Evolutionary conservation across 2,113 vertebrate genomes (phyloP), one percentile per base, ranked within the genome.

Genomic region (Seriola rivoliana): DNA sequence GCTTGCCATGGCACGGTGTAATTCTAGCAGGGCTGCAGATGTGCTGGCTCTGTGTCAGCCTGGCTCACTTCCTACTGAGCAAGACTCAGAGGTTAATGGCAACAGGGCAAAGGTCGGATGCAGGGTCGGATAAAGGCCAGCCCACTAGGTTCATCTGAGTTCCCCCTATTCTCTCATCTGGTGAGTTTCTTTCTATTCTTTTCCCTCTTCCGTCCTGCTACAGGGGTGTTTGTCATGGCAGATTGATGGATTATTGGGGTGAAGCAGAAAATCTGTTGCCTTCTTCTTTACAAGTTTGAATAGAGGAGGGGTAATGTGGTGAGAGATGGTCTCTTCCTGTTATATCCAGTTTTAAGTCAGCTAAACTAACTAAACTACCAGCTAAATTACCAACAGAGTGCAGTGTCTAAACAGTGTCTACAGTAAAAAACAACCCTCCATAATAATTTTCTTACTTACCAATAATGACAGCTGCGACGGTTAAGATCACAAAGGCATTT

Each of bases 401-500:
- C 14, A 14, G 42, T 14, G 13, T 46, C 12, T 55, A 44, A 70
- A 69, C 11, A n/a, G 48, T 36, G 9, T 52, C 36, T 32, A 4
- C 57, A 3, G 12, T n/a, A 6, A 29, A 29, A 29, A 29, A 2
- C 2, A 29, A 36, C 40, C 40, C 40, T 1, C 40, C 1, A 52
- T 44, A 46, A 9, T 1, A 42, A 8, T 9, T 1, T 8, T 69
- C 3, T 7, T 86, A 95, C 98, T 97, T 85, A 99, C 98, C 98
- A 58, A 97, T 90, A 89, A 99, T 94, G 81, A 99, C 98, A 3
- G 97, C 98, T 8, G 93, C 85, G n/a, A 99, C 42, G 0, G 98
- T 99, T 85, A 99, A 95, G 58, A 99, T 94, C 78, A 99, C 98
- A 91, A 99, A 99, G 71, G 97, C 96, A 88, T 99, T 99, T 93